Percentiles rank a stretch among this genome's conserved stretches.
These are phyloP conservation scores for Holocentrus rufus DNA, from an alignment of 2,797 vertebrate species.

Conservation along the genomic window DNA sequence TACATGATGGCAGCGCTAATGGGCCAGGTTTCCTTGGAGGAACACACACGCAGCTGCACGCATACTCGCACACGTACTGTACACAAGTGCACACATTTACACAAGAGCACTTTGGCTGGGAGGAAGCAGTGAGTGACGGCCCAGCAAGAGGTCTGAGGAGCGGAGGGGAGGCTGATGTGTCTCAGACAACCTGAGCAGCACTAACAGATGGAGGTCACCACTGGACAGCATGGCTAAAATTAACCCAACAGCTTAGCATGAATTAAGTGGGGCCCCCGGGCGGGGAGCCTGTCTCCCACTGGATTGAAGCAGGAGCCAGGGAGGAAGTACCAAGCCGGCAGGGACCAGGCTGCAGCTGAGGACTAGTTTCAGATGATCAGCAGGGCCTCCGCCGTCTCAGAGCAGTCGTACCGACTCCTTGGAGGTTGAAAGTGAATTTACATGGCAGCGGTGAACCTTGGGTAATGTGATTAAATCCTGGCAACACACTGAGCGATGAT, in stretches of 20 bases:
- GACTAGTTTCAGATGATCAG: conserved; percentile 43
- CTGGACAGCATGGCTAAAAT: conserved; percentile 64
- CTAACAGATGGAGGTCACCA: conserved; percentile 68
- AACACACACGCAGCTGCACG: conserved; percentile 43
- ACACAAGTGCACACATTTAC: conserved; percentile 40
- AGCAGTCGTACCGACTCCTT: conserved; percentile 58
- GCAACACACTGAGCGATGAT: conserved; percentile 76
- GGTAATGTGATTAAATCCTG: conserved; percentile 78
- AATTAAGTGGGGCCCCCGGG: conserved; percentile 64
- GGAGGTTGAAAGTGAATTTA: conserved; percentile 71
- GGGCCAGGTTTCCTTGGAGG: conserved; percentile 64
- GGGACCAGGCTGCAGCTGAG: conserved; percentile 53
- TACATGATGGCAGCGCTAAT: conserved; percentile 69
- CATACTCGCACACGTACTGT: conserved; percentile 41
- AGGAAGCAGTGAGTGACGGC: conserved; percentile 64
- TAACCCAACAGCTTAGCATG: conserved; percentile 61
- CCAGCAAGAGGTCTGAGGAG: conserved; percentile 57
- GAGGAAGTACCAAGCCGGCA: conserved; percentile 32
- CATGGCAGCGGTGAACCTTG: conserved; percentile 73
- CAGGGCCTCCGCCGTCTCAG: conserved; percentile 39
- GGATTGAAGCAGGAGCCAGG: conserved; percentile 50
- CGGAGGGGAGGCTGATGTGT: conserved; percentile 59
- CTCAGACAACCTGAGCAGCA: conserved; percentile 60
- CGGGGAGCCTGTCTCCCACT: conserved; percentile 51
- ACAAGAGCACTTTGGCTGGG: conserved; percentile 46